phyloP scores from a whole-genome alignment of 2,888 invertebrate species.

The Loripinus fragilis region DNA sequence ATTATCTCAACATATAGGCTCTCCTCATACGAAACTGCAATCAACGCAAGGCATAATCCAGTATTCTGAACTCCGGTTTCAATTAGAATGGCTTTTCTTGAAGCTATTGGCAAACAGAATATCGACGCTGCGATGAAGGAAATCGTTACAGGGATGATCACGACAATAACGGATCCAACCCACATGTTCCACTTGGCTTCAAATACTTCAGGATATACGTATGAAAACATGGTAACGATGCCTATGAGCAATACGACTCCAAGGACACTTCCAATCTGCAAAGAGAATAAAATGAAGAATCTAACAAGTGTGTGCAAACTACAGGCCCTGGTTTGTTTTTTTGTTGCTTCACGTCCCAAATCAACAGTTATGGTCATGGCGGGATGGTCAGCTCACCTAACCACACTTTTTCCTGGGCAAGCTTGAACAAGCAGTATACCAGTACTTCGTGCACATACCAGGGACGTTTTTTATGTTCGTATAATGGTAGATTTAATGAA shows the following conservation, averaged over 20 bases:
- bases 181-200: neutral
- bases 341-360: too few relatives aligned
- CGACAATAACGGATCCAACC: neutral
- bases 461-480: too few relatives aligned
- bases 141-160: neutral
- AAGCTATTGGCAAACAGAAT: neutral
- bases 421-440: too few relatives aligned
- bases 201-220: neutral
- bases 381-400: too few relatives aligned
- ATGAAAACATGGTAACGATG: neutral
- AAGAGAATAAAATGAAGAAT: too few relatives aligned
- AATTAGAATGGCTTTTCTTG: constrained; percentile 27
- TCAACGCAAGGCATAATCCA: constrained; percentile 27
- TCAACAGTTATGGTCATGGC: too few relatives aligned
- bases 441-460: too few relatives aligned
- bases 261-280: neutral
- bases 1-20: neutral
- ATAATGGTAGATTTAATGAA: too few relatives aligned
- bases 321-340: too few relatives aligned
- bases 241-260: neutral
- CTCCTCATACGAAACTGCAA: neutral
- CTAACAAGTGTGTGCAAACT: too few relatives aligned
- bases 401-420: too few relatives aligned
- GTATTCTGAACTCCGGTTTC: constrained; percentile 33
- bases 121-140: neutral